Base-by-base conservation (phyloP, 2,113 vertebrate genomes). In the Oxyura jamaicensis region DNA sequence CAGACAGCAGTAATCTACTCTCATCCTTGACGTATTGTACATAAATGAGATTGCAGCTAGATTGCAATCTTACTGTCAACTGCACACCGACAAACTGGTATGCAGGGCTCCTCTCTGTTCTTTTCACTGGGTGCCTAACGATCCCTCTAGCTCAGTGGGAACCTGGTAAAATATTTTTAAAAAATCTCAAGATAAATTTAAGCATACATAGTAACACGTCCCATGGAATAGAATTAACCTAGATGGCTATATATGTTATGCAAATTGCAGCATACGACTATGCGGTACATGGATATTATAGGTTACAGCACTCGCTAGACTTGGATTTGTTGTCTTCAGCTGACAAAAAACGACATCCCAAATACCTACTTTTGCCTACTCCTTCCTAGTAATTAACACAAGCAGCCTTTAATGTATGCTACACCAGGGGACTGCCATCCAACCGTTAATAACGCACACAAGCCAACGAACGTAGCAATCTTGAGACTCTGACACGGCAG, bases 361-460 rank as follows among this genome's bases (percentile, higher is more conserved):
- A 75, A 79, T 66, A 62, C 20, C 77, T 65, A 25, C 73, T 66
- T 91, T 67, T 5, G 12, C 41, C 66, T 67, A 8, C 29, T 80
- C 74, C 67, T 89, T 80, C 80, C 81, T 31, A 84, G 69, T 52
- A 86, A 90, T 76, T 88, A 86, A 72, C 83, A 78, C 36, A 56
- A 92, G 84, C 62, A 68, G 36, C 69, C 92, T 95, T 69, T 83
- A 87, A 85, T 83, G 63, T 39, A 92, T 20, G 58, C 31, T 78
- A 26, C 69, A 44, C 28, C 71, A 65, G 46, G 29, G 67, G 60
- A 59, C 68, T 53, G 48, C 59, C 31, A 15, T 26, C 56, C 74
- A 81, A 16, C 56, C 10, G 5, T 48, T 72, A 62, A 69, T 55
- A 80, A 73, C 0, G 13, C 52, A 62, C 42, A 10, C 18, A n/a